phyloP scores from a whole-genome alignment of 2,888 invertebrate species.

The Agrotis clavis region DNA sequence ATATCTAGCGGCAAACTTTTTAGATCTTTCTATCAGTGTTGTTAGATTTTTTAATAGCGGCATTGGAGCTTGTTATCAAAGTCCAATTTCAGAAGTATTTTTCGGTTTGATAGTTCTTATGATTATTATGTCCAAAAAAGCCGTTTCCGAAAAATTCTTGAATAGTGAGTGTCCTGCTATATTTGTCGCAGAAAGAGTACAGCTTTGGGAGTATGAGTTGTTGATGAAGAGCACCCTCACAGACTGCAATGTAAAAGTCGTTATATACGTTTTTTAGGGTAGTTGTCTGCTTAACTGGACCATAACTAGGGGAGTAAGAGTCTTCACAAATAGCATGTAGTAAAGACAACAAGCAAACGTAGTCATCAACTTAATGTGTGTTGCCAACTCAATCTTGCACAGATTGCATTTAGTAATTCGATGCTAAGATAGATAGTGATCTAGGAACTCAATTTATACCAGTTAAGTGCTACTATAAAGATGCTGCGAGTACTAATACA shows the following conservation, averaged over 20 bases:
- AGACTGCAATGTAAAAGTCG: too few species aligned
- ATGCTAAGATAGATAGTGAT: constrained; percentile 54
- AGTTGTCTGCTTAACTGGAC: too few species aligned
- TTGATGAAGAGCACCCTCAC: too few species aligned
- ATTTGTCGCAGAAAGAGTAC: too few species aligned
- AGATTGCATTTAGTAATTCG: constrained; percentile 53
- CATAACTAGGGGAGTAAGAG: too few species aligned
- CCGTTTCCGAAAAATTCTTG: not conserved
- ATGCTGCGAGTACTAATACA: constrained; percentile 27
- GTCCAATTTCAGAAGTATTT: not conserved
- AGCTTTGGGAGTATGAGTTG: too few species aligned
- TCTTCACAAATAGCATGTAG: too few species aligned
- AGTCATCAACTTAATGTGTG: constrained; percentile 20
- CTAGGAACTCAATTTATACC: constrained; percentile 57
- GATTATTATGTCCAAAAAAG: not conserved
- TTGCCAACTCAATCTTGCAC: constrained; percentile 47
- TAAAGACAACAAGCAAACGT: not conserved
- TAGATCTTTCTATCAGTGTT: constrained; percentile 5
- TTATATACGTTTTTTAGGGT: too few species aligned
- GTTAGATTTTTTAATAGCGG: not conserved
- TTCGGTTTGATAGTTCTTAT: not conserved
- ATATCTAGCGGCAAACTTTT: constrained; percentile 13
- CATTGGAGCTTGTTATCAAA: constrained; percentile 9
- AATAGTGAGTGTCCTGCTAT: too few species aligned
- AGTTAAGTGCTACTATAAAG: constrained; percentile 42